Evolutionary conservation across 2,888 invertebrate genomes (phyloP), one percentile per base, ranked within the genome.

Genomic region (Apoderus coryli): DNA sequence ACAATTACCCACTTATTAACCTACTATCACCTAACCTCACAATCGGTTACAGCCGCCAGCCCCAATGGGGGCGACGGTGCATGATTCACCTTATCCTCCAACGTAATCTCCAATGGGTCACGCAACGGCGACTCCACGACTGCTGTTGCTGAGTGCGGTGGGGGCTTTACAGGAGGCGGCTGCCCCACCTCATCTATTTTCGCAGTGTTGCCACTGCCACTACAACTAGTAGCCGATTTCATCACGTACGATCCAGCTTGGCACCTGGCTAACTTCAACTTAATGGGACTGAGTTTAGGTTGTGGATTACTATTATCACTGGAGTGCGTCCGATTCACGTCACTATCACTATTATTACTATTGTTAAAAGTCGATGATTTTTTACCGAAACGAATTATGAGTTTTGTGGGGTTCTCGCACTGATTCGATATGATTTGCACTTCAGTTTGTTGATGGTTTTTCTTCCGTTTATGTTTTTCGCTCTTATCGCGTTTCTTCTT

Each of bases 21-120:
- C 28, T 27, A 27, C 28, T 76, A 81, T 84, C 81, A 82, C 72
- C 82, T 82, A 70, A 81, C 81, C 69, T 80, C 79, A 64, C 80
- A 79, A 66, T 79, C 80, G 68, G 80, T 77, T 57, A n/a, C n/a
- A n/a, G n/a, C n/a, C n/a, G n/a, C n/a, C n/a, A n/a, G n/a, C n/a
- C n/a, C n/a, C n/a, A n/a, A n/a, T n/a, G n/a, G 38, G 36, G 43
- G 28, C 31, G 41, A 34, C 10, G 44, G 39, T 19, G 35, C 41
- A 31, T 22, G 5, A 12, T 27, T 23, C 11, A 19, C n/a, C n/a
- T n/a, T n/a, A n/a, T n/a, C n/a, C n/a, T n/a, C n/a, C n/a, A n/a
- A n/a, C n/a, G n/a, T 41, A 29, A 41, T 50, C 42, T 27, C 40
- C 32, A 34, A 3, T 29, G 43, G 37, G 45, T 48, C 31, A n/a